These are phyloP conservation scores for Sylvilagus floridanus DNA, from an alignment of 2,797 vertebrate species.

Conservation along the genomic window DNA sequence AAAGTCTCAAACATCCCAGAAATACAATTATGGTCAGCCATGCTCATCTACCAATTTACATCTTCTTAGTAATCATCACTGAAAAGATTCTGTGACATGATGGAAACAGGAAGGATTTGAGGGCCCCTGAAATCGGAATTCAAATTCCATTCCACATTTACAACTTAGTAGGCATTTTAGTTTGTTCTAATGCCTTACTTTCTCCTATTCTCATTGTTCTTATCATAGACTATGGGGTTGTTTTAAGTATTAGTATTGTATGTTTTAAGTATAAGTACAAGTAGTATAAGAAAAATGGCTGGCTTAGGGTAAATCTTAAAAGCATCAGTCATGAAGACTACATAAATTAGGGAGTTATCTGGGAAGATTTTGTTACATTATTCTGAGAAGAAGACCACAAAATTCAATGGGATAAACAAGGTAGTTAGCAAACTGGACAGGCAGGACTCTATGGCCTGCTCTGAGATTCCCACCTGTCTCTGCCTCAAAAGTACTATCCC, in stretches of 20 bases:
- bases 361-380: not conserved
- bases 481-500: not conserved
- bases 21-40: not conserved
- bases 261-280: not conserved
- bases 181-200: not conserved
- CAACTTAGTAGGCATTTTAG: not conserved
- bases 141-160: not conserved
- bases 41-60: not conserved
- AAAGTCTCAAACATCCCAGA: slow-evolving; percentile 22
- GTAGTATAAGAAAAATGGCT: not conserved
- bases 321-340: not conserved
- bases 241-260: not conserved
- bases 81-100: not conserved
- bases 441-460: not conserved
- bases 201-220: not conserved
- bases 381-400: not conserved
- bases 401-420: not conserved
- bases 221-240: not conserved
- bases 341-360: not conserved
- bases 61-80: not conserved
- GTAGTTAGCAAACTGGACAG: not conserved
- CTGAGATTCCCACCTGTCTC: not conserved
- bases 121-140: not conserved
- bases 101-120: not conserved
- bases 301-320: not conserved